Percentiles rank a stretch among this genome's conserved stretches.
These are phyloP conservation scores for Rana temporaria DNA, from an alignment of 2,113 vertebrate species.

Conservation along the genomic window DNA sequence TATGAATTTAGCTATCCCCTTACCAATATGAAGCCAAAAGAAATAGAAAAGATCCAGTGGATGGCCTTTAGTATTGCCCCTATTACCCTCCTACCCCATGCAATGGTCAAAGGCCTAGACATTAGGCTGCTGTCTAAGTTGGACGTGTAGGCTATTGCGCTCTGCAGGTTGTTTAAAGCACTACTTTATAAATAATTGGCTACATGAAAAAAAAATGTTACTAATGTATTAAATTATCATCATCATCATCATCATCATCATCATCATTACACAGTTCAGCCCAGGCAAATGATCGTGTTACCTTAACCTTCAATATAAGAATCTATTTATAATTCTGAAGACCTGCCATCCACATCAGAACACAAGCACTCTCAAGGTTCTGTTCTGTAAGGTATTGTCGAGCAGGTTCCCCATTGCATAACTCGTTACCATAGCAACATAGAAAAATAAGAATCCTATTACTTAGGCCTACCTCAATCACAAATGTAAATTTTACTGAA, in stretches of 20 bases:
- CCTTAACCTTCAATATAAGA: background rate
- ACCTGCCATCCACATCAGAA: background rate
- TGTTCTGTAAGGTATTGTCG: background rate
- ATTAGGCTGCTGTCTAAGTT: too few species aligned
- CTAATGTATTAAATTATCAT: background rate
- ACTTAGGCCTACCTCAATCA: constrained; percentile 32
- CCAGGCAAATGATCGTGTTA: background rate
- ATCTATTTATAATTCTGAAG: constrained; percentile 20
- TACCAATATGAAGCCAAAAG: too few species aligned
- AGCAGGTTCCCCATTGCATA: constrained; percentile 25
- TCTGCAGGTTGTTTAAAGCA: too few species aligned
- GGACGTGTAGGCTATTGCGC: too few species aligned
- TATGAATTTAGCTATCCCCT: too few species aligned
- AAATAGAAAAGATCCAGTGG: too few species aligned
- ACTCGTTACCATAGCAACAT: constrained; percentile 37
- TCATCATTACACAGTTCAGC: background rate
- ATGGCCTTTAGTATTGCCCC: too few species aligned
- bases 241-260: background rate
- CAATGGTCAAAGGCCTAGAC: too few species aligned
- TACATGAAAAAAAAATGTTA: background rate
- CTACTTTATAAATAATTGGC: too few species aligned
- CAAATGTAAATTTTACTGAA: constrained; percentile 46
- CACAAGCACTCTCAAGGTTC: background rate
- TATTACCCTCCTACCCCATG: too few species aligned
- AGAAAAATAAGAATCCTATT: background rate